phyloP scores from a whole-genome alignment of 2,113 vertebrate genomes.

The Calyptommatus sinebrachiatus region DNA sequence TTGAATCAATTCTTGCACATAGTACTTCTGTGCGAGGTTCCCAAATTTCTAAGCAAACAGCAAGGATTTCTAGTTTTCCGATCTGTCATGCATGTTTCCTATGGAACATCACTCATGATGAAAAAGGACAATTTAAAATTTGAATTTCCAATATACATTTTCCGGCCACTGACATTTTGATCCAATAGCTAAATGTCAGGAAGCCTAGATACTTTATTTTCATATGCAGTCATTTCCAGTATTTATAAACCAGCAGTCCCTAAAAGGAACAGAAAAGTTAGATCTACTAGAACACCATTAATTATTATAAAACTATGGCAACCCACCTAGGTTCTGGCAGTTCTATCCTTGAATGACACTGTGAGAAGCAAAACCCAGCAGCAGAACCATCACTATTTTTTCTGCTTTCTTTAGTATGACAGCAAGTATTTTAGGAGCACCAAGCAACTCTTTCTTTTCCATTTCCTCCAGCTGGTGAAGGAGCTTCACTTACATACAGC shows the following conservation, averaged over 20 bases:
- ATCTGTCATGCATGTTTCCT: not conserved
- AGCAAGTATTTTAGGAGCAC: slow-evolving; percentile 5
- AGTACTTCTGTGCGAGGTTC: too few species aligned
- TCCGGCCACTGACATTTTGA: not conserved
- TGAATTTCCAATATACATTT: not conserved
- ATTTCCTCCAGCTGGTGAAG: slow-evolving; percentile 37
- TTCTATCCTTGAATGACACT: slow-evolving; percentile 11
- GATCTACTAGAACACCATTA: not conserved
- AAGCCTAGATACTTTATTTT: not conserved
- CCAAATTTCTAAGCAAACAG: too few species aligned
- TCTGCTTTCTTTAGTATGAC: not conserved
- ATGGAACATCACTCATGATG: not conserved
- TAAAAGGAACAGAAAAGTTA: not conserved
- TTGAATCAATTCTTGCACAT: too few species aligned
- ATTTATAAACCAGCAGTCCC: not conserved
- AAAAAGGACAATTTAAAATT: not conserved
- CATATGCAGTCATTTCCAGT: not conserved
- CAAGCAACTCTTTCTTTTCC: slow-evolving; percentile 28
- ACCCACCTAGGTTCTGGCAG: not conserved
- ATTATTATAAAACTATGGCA: not conserved
- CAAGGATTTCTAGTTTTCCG: too few species aligned
- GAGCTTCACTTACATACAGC: slow-evolving; percentile 4
- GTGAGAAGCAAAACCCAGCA: not conserved
- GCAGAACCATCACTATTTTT: not conserved
- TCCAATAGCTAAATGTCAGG: slow-evolving; percentile 1